phyloP scores from a whole-genome alignment of 2,797 vertebrate genomes.

The Otolemur crassicaudatus region DNA sequence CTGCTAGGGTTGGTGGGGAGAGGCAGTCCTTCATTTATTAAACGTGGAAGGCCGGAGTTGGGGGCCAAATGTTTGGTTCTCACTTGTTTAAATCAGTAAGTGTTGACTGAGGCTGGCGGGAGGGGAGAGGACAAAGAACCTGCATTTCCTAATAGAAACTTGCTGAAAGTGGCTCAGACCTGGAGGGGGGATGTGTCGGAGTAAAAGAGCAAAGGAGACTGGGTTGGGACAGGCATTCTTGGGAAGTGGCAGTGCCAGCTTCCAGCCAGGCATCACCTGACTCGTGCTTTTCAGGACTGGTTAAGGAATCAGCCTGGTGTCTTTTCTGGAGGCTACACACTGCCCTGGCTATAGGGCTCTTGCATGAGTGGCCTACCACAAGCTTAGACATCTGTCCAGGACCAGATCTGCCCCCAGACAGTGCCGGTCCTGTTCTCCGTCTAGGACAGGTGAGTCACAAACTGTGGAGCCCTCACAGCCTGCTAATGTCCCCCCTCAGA shows the following conservation, averaged over 20 bases:
- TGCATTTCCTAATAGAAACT: slow-evolving; percentile 49
- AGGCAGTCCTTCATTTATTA: slow-evolving; percentile 48
- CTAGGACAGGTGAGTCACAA: not conserved
- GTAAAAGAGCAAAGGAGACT: not conserved
- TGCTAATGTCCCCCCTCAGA: not conserved
- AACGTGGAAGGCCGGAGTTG: not conserved
- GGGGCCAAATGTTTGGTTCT: slow-evolving; percentile 16
- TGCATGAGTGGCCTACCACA: not conserved
- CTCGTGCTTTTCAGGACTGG: slow-evolving; percentile 61
- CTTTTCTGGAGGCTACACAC: slow-evolving; percentile 59
- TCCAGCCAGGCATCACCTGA: slow-evolving; percentile 57
- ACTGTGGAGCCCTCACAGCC: not conserved
- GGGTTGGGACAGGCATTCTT: not conserved
- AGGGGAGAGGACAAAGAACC: not conserved
- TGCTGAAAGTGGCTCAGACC: slow-evolving; percentile 47
- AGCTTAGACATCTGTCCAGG: not conserved
- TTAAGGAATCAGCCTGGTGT: slow-evolving; percentile 47
- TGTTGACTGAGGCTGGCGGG: slow-evolving; percentile 40
- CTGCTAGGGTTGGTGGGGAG: not conserved
- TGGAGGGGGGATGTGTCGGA: not conserved
- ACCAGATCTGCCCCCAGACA: not conserved
- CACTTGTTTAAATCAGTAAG: slow-evolving; percentile 67
- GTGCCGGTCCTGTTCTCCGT: not conserved
- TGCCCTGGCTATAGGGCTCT: not conserved
- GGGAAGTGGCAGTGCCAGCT: slow-evolving; percentile 40